Evolutionary conservation across 2,888 invertebrate species (phyloP).

Genomic region (Agapostemon virescens): DNA sequence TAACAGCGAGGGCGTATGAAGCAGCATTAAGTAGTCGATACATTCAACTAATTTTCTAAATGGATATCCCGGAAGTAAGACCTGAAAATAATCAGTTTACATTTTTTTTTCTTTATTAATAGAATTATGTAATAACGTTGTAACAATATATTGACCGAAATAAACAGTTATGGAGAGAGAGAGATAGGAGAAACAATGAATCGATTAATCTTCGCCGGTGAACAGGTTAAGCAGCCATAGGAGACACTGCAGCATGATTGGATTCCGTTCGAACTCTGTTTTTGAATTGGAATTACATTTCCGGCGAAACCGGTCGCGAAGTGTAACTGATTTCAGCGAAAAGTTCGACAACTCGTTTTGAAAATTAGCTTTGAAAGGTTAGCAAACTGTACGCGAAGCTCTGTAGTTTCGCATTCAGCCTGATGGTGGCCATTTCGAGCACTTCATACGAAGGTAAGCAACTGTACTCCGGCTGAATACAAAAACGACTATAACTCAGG

Average conservation of each 20-base stretch:
- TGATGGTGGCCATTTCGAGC: constrained; percentile 4
- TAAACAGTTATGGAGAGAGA: not conserved
- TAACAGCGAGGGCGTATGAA: not conserved
- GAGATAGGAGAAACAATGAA: not conserved
- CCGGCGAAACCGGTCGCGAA: not conserved
- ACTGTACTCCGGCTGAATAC: constrained; percentile 3
- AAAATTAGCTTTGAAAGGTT: not conserved
- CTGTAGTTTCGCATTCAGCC: not conserved
- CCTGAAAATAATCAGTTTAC: not conserved
- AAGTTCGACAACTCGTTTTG: not conserved
- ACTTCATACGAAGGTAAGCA: constrained; percentile 9
- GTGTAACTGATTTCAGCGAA: not conserved
- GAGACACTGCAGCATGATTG: not conserved
- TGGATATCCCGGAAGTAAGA: not conserved
- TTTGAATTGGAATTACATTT: not conserved
- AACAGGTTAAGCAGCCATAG: not conserved
- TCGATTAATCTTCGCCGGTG: not conserved
- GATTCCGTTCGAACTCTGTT: not conserved
- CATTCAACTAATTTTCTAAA: not conserved
- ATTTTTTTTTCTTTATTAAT: not conserved
- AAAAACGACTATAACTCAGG: constrained; percentile 15
- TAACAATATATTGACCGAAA: not conserved
- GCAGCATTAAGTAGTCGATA: not conserved
- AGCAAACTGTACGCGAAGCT: not conserved
- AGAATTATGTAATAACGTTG: not conserved